A percentile compares a stretch with the other conserved stretches of the same genome.
Conservation (phyloP, 2,113 vertebrate species). For the human (Homo sapiens) region GRCh38 chr22:32039001-32039500, state of each 20-base stretch:
- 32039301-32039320: not conserved
- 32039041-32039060: no score
- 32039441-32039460: not conserved
- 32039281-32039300: not conserved
- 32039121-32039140: not conserved
- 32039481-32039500: no score
- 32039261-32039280: not conserved
- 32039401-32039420: not conserved
- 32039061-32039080: no score
- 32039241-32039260: not conserved
- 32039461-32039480: no score
- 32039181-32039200: not conserved
- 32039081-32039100: no score
- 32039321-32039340: not conserved
- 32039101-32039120: no score
- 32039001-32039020: no score
- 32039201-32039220: not conserved
- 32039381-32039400: not conserved
- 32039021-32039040: no score
- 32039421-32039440: not conserved
- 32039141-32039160: not conserved
- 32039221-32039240: not conserved
- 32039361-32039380: not conserved
- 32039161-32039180: not conserved
- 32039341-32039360: not conserved